Evolutionary conservation across 2,888 invertebrate species (phyloP), one percentile per base, ranked within the genome.

Genomic region (Ennomos erosarius): DNA sequence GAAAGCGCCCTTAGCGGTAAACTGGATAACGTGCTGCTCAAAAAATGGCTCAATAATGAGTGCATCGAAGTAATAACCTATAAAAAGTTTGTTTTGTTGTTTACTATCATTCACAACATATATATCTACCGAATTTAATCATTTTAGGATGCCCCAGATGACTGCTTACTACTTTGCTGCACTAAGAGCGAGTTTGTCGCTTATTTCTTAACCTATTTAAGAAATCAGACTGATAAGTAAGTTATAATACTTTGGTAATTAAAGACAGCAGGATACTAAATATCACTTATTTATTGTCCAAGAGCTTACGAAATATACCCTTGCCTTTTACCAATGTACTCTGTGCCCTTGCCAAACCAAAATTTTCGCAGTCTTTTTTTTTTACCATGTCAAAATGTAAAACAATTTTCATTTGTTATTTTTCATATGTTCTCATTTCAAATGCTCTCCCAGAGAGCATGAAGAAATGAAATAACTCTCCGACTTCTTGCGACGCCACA

Each of bases 151-250:
- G 79, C 78, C 10, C 78, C 83, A 43, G 88, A 88, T 12, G 88
- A 89, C 62, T 86, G 84, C 72, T 76, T 84, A 60, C 74, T 87
- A 59, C 75, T 81, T 49, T 85, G 88, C 70, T 90, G 87, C 65
- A 86, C 81, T 63, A 84, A 78, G 64, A 86, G 77, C 53, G 94
- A 94, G 65, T 94, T 94, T 78, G 93, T 93, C 36, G 83, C 93
- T n/a, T 93, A 90, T 75, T 94, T 93, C 75, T 76, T 94, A 61
- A 90, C 93, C 26, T 93, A 90, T 74, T 73, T 94, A 63, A 86
- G 94, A 47, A 90, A 82, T 67, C 93, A 93, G 73, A 94, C 94
- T 38, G 93, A 93, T 60, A 83, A 85, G 85, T 93, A 82, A 79
- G 84, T 5, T 49, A 16, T 16, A 16, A 2, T 16, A 16, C 16